Conservation (phyloP, 1,140 invertebrate species). For the Mycetomoellerius zeteki region DNA sequence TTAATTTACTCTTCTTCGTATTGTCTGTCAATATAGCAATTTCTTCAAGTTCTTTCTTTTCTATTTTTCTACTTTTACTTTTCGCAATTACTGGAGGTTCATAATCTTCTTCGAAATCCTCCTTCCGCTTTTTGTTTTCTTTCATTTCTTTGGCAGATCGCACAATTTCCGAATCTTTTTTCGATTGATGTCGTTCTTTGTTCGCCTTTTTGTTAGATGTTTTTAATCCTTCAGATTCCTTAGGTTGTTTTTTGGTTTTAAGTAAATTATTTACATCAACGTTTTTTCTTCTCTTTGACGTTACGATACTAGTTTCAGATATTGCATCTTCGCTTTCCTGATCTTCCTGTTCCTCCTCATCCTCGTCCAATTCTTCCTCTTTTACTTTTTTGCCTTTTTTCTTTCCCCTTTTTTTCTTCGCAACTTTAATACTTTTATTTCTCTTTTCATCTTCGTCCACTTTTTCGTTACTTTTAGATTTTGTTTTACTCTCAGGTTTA, state of each 20-base stretch:
- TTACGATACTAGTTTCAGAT: constrained; percentile 83
- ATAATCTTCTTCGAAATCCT: constrained; percentile 84
- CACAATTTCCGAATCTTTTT: constrained; percentile 72
- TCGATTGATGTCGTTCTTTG: constrained; percentile 79
- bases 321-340: constrained; percentile 80
- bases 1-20: constrained; percentile 85
- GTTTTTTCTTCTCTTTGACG: constrained; percentile 81
- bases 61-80: constrained; percentile 83
- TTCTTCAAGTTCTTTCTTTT: constrained; percentile 84
- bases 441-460: constrained; percentile 83
- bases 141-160: constrained; percentile 72
- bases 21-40: constrained; percentile 86
- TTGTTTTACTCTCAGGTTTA: constrained; percentile 79
- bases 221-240: constrained; percentile 74
- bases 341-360: constrained; percentile 84
- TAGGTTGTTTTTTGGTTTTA: constrained; percentile 86
- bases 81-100: constrained; percentile 80
- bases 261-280: constrained; percentile 83
- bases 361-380: constrained; percentile 82
- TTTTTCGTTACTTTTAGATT: constrained; percentile 80
- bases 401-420: constrained; percentile 79
- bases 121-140: constrained; percentile 82
- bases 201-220: constrained; percentile 75
- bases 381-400: constrained; percentile 81
- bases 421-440: constrained; percentile 72